These are phyloP conservation scores for Erebia ligea DNA, from an alignment of 2,888 invertebrate genomes.

Conservation along the genomic window DNA sequence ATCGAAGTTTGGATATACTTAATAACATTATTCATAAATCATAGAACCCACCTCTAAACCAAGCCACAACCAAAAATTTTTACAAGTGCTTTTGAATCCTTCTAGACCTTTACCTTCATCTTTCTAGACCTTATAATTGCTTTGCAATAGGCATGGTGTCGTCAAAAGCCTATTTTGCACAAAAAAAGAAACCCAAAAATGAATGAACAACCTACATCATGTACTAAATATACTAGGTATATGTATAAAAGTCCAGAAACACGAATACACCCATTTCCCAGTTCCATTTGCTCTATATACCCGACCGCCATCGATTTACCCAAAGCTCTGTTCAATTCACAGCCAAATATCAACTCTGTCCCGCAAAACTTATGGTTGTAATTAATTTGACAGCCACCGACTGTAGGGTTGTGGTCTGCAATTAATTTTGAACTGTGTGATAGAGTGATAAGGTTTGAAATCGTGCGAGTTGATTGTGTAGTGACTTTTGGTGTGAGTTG, in stretches of 20 bases:
- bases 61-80: too few relatives aligned
- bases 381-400: conserved; percentile 34
- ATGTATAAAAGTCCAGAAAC: conserved; percentile 14
- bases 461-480: conserved; percentile 10
- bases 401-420: not conserved
- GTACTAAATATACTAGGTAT: not conserved
- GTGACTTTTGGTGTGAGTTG: conserved; percentile 20
- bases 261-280: conserved; percentile 18
- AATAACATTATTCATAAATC: too few relatives aligned
- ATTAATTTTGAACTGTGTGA: conserved; percentile 34
- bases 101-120: too few relatives aligned
- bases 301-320: conserved; percentile 24
- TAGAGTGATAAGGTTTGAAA: conserved; percentile 23
- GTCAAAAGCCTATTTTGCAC: too few relatives aligned
- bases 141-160: too few relatives aligned
- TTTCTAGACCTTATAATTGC: too few relatives aligned
- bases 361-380: conserved; percentile 34
- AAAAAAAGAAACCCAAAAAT: not conserved
- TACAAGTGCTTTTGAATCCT: too few relatives aligned
- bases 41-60: too few relatives aligned
- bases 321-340: conserved; percentile 27
- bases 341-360: conserved; percentile 38
- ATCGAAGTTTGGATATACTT: too few relatives aligned
- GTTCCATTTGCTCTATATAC: conserved; percentile 28
- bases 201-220: not conserved